These are phyloP conservation scores for Tachyglossus aculeatus DNA, from an alignment of 2,797 vertebrate genomes.

Conservation along the genomic window DNA sequence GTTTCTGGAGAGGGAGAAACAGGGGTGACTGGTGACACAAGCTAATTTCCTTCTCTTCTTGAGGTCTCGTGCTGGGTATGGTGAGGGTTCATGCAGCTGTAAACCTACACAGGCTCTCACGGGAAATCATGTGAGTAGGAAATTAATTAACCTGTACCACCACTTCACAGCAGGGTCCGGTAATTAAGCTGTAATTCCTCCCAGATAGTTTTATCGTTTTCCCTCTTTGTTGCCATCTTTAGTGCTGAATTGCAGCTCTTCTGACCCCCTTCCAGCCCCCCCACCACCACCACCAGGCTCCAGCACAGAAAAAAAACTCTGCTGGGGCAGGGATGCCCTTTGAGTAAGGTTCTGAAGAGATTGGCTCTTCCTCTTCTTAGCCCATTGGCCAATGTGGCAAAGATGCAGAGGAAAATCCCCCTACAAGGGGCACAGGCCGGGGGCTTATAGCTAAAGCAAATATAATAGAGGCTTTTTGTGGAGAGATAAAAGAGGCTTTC, in stretches of 20 bases:
- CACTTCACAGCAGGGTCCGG: slow-evolving; percentile 22
- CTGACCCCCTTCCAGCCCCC: slow-evolving; percentile 12
- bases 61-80: slow-evolving; percentile 13
- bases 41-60: slow-evolving; percentile 39
- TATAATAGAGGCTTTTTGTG: slow-evolving; percentile 52
- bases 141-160: slow-evolving; percentile 67
- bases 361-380: not conserved
- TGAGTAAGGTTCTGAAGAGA: slow-evolving; percentile 6
- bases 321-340: slow-evolving; percentile 3
- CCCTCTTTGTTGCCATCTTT: slow-evolving; percentile 32
- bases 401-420: slow-evolving; percentile 11
- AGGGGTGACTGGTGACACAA: slow-evolving; percentile 11
- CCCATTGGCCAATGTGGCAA: not conserved
- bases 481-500: slow-evolving; percentile 64
- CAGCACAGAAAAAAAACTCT: not conserved
- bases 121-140: slow-evolving; percentile 52
- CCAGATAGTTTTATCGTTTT: slow-evolving; percentile 36
- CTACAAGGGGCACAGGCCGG: not conserved
- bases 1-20: not conserved
- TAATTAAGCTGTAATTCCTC: slow-evolving; percentile 70
- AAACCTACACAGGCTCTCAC: slow-evolving; percentile 42
- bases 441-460: slow-evolving; percentile 53
- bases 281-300: not conserved
- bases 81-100: slow-evolving; percentile 28
- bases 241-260: slow-evolving; percentile 21